Base-by-base conservation (phyloP, 2,113 vertebrate genomes). In the Addax nasomaculatus region DNA sequence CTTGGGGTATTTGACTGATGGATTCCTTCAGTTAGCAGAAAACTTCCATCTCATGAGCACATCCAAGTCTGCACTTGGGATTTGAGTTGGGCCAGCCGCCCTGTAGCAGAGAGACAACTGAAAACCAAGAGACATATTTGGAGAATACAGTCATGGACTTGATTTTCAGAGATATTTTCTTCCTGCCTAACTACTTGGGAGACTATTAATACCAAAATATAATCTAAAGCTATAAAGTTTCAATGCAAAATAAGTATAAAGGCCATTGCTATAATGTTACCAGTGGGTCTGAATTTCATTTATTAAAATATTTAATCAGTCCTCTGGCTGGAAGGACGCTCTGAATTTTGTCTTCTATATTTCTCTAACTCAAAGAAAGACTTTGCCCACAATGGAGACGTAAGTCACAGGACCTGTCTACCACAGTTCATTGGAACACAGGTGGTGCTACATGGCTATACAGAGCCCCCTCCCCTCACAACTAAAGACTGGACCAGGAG, bases 1-100 rank as follows among this genome's bases (percentile, higher is more conserved):
- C 98, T 97, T 73, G 86, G 62, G 93, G 91, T 95, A n/a, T 96
- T 95, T 47, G 85, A 93, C 90, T 89, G 93, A 95, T 94, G 67
- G 73, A 92, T 94, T 96, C 76, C 43, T 96, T 95, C 95, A n/a
- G 73, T 93, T 93, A 90, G 21, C 60, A 93, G 87, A 95, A 95
- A 93, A 90, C 27, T 97, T 98, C 76, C 90, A 89, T 95, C 70
- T 95, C 39, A 3, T 36, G 92, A 94, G 51, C 39, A 93, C 73
- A 6, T 93, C 92, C 57, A 53, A 76, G 51, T 62, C 85, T 95
- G n/a, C 2, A 9, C 30, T 67, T 78, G 89, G 45, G 33, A n/a
- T 62, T 87, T 89, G 80, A 49, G 55, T 64, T 76, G 36, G 33
- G 47, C 60, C 84, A 84, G 85, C 27, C 23, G 30, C 62, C 80